Evolutionary conservation across 2,797 vertebrate genomes (phyloP), one percentile per base, ranked within the genome.

Genomic region (Tympanoctomys barrerae): DNA sequence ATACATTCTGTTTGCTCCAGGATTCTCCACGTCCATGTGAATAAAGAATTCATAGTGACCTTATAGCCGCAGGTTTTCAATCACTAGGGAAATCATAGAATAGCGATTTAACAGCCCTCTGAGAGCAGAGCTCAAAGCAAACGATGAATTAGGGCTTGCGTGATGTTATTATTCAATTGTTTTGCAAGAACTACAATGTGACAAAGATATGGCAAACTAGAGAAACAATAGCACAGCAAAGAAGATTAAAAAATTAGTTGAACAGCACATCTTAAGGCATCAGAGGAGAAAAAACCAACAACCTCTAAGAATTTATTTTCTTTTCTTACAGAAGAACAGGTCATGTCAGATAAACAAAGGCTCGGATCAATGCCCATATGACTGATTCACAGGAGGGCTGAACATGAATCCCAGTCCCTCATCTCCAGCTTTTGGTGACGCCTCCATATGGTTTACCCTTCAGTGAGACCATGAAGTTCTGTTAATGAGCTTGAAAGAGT

Each of bases 381-480:
- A 97, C 93, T 61, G 81, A 94, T 93, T 97, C 97, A 93, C 94
- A 92, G 93, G 96, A 96, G 95, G 90, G 92, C 78, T 84, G 94
- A 95, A 22, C 91, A 86, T 84, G 88, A 97, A 96, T 97, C 96
- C 71, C 95, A 96, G 97, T 97, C 94, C 96, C 95, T 96, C 90
- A 90, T 97, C 97, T 96, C 96, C 90, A 94, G 96, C 87, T 97
- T 96, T 97, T 49, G 96, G 92, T 96, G 96, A 97, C 94, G 96
- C 87, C 73, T 97, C 94, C 97, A 96, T 97, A 98, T 97, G 97
- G 97, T 97, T 97, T 96, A 96, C 89, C 96, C 94, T 96, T 97
- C 89, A 95, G 84, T 89, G 94, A 97, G 94, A 96, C 94, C 95
- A 97, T 96, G 83, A 96, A 97, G 95, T 92, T 97, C 95, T 90